phyloP scores from a whole-genome alignment of 2,797 vertebrate species.

The Botia kubotai region DNA sequence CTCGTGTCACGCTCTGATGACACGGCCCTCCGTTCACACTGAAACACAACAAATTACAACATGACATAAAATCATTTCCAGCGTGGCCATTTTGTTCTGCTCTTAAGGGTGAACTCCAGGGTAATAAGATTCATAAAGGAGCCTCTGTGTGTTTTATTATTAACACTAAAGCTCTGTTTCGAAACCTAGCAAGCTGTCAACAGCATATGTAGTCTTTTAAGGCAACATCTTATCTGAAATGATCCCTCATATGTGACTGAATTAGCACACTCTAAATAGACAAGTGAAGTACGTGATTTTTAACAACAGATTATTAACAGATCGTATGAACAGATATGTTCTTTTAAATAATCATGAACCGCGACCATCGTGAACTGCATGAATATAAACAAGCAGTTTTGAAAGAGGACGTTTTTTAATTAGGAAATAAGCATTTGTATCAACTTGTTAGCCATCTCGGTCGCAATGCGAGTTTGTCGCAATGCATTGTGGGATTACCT shows the following conservation, averaged over 20 bases:
- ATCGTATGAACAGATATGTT: too few relatives aligned
- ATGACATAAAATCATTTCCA: constrained; percentile 42
- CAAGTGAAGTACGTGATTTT: too few relatives aligned
- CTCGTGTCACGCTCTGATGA: constrained; percentile 51
- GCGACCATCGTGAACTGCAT: too few relatives aligned
- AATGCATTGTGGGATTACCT: background rate
- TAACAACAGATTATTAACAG: too few relatives aligned
- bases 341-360: too few relatives aligned
- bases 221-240: constrained; percentile 41
- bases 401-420: background rate
- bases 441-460: background rate
- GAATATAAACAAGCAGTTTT: background rate
- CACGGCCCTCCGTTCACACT: constrained; percentile 3
- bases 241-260: background rate
- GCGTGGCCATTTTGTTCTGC: constrained; percentile 34
- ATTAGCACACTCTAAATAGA: background rate
- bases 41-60: constrained; percentile 50
- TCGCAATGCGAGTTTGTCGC: background rate
- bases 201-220: constrained; percentile 5
- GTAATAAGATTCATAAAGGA: constrained; percentile 34
- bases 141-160: background rate
- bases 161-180: background rate
- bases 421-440: background rate
- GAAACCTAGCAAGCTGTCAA: background rate
- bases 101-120: constrained; percentile 25